Evolutionary conservation across 2,888 invertebrate species (phyloP), one percentile per base, ranked within the genome.

Genomic region (Acleris sparsana): DNA sequence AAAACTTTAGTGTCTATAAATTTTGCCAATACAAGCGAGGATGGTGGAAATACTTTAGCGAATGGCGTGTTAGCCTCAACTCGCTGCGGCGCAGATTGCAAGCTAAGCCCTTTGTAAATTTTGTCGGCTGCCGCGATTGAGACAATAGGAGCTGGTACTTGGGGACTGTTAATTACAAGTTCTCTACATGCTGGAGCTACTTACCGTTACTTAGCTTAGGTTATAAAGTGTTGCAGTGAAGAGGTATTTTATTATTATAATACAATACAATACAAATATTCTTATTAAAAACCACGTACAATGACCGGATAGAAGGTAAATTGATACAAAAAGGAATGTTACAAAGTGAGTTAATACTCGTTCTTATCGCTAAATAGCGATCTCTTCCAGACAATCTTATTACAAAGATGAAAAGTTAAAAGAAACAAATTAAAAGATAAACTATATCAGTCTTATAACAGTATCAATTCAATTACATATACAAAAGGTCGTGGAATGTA

Each of bases 1-100:
- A 87, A 89, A 87, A 85, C 77, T 87, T 87, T 87, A 89, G 83
- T 87, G 78, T 81, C 81, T 82, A 85, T 88, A 88, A 87, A 87
- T 87, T 86, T 83, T 82, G 76, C 80, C 85, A 85, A 87, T 87
- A 86, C 83, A 83, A 75, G 73, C 77, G 74, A 73, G 79, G 78
- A 77, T 74, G 77, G 70, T 62, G 72, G 71, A 75, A 78, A 80
- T 82, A 77, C 79, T 80, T 80, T 73, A 74, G 76, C 66, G 71
- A 76, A 78, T 72, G 74, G 74, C 70, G 71, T 73, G 76, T 76
- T 73, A 73, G 72, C 71, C 63, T 71, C 67, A 63, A 69, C 67
- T 72, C 62, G 70, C 72, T 67, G 62, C 62, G 69, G 63, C 70
- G 61, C 71, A 72, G 69, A 72, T 73, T 70, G 66, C 69, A 53